Base-by-base conservation (phyloP, 1,140 invertebrate species). In the Cyclina sinensis region DNA sequence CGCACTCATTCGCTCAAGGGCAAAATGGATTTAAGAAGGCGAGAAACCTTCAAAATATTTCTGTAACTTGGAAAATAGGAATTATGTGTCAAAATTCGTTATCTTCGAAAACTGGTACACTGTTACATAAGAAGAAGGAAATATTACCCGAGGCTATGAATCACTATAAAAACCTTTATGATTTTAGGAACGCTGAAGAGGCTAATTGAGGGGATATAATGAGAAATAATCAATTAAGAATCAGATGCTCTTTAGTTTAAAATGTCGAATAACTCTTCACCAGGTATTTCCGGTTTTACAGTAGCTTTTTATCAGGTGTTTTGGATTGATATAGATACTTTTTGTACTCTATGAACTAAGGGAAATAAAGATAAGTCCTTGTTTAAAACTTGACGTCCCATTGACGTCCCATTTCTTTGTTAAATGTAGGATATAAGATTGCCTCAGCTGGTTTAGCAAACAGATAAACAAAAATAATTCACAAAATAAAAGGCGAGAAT, bases 11-110 rank as follows among this genome's bases (percentile, higher is more conserved):
- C 62, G 89, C 59, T 78, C 84, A 21, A 48, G 39, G 43, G 62
- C 43, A 70, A 73, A 83, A 65, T 87, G 79, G 78, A 83, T 87
- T 43, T 62, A 57, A 78, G 79, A 90, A 39, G 84, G 84, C 11
- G 84, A n/a, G n/a, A n/a, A n/a, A n/a, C n/a, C n/a, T n/a, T n/a
- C n/a, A n/a, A n/a, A n/a, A n/a, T n/a, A n/a, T n/a, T n/a, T n/a
- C n/a, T n/a, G n/a, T n/a, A n/a, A n/a, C n/a, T n/a, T n/a, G n/a
- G n/a, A n/a, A n/a, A n/a, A n/a, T n/a, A n/a, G n/a, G n/a, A n/a
- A n/a, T n/a, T n/a, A n/a, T n/a, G n/a, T n/a, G n/a, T n/a, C 82
- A 78, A 86, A 74, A 80, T 70, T 54, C 62, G 59, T 18, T 70
- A 73, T 73, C 32, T 32, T 30, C 24, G 48, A 21, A 46, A 81